Percentiles rank a stretch among this genome's conserved stretches.
Evolutionary conservation across 2,113 vertebrate genomes (phyloP).

Genomic region (Thomomys bottae): DNA sequence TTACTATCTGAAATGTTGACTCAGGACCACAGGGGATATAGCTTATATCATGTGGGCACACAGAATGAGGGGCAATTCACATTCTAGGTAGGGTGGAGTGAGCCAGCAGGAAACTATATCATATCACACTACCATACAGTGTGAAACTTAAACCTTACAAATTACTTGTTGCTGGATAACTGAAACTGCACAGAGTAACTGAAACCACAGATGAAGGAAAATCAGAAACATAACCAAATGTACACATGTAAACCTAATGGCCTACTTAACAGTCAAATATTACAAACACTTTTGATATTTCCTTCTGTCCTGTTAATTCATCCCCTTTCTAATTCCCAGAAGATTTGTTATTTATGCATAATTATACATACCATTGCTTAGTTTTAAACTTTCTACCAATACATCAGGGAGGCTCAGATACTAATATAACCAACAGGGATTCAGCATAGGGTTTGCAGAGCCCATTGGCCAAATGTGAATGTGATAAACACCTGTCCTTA

Average conservation of each 20-base stretch:
- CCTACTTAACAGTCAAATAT: not conserved
- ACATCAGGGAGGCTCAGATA: constrained; percentile 6
- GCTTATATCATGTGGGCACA: not conserved
- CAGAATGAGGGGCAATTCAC: not conserved
- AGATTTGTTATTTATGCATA: not conserved
- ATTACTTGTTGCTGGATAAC: not conserved
- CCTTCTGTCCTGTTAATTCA: not conserved
- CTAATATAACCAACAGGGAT: not conserved
- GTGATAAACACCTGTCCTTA: not conserved
- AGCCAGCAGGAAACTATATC: too few species aligned
- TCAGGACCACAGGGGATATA: not conserved
- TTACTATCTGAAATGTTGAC: not conserved
- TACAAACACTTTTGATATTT: not conserved
- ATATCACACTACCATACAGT: too few species aligned
- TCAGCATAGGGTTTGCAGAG: not conserved
- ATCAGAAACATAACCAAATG: too few species aligned
- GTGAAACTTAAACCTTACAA: not conserved
- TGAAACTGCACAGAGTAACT: not conserved
- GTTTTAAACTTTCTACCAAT: not conserved
- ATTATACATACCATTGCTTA: not conserved
- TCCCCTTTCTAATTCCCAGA: not conserved
- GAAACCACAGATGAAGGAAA: not conserved
- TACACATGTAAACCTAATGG: too few species aligned
- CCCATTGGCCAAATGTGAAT: not conserved
- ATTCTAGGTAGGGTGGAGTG: fast-evolving